Percentiles rank a stretch among this genome's conserved stretches.
Conservation (phyloP, 1,140 invertebrate genomes). For the Patella vulgata region DNA sequence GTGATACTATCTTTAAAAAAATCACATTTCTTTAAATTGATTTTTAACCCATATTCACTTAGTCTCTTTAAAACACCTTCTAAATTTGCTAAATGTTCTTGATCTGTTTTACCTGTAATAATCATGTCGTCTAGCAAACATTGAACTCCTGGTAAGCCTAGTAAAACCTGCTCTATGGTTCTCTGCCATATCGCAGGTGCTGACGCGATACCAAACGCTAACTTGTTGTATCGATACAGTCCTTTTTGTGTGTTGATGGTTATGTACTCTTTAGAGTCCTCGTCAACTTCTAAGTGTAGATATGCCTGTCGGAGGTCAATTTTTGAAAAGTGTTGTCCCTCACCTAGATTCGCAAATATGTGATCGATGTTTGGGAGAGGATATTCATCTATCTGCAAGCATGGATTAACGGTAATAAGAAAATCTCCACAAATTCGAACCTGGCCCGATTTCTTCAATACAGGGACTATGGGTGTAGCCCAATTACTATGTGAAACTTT, state of each 20-base stretch:
- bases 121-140: constrained; percentile 38
- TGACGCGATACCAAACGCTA: constrained; percentile 42
- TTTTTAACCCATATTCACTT: not conserved
- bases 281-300: constrained; percentile 32
- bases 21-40: constrained; percentile 14
- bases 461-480: constrained; percentile 40
- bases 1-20: constrained; percentile 13
- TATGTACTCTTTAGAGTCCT: constrained; percentile 21
- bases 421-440: constrained; percentile 51
- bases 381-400: constrained; percentile 32
- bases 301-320: constrained; percentile 37
- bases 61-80: constrained; percentile 9
- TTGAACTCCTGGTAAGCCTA: constrained; percentile 25
- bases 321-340: constrained; percentile 36
- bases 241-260: constrained; percentile 37
- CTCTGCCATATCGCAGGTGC: constrained; percentile 69
- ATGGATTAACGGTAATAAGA: constrained; percentile 50
- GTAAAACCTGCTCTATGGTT: constrained; percentile 63
- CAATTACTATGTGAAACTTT: constrained; percentile 57
- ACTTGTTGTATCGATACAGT: constrained; percentile 23
- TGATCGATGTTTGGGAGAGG: constrained; percentile 39
- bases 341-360: constrained; percentile 34
- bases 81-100: constrained; percentile 21
- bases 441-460: constrained; percentile 30
- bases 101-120: too few relatives aligned